A percentile compares a stretch with the other conserved stretches of the same genome.
phyloP scores from a whole-genome alignment of 2,888 invertebrate genomes.

The Octonoba sinensis region DNA sequence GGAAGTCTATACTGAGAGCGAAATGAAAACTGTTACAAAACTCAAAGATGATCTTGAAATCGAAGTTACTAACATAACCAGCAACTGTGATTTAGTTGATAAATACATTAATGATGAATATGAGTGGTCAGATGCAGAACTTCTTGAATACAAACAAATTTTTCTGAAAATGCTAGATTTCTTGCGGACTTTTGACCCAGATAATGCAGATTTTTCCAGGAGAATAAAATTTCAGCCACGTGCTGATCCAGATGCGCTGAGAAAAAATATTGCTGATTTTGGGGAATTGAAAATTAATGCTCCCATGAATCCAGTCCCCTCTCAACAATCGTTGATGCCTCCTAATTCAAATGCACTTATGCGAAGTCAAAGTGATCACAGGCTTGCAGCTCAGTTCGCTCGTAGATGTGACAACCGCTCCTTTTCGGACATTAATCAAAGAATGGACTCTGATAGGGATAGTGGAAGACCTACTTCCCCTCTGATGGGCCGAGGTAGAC shows the following conservation, averaged over 20 bases:
- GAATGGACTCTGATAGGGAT: constrained; percentile 60
- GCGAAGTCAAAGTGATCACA: constrained; percentile 93
- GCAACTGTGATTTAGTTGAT: constrained; percentile 96
- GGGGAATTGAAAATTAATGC: constrained; percentile 88
- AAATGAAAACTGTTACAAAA: constrained; percentile 85
- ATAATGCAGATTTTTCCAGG: constrained; percentile 87
- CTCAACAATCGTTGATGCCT: constrained; percentile 69
- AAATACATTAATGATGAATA: constrained; percentile 82
- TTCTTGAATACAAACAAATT: constrained; percentile 91
- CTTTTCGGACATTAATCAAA: constrained; percentile 56
- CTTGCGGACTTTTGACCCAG: constrained; percentile 91
- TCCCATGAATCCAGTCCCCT: constrained; percentile 74
- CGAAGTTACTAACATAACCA: constrained; percentile 94
- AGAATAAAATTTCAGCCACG: constrained; percentile 81
- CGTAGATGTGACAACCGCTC: constrained; percentile 56
- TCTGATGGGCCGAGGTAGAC: constrained; percentile 31
- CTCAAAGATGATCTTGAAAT: constrained; percentile 93
- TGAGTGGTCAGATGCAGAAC: constrained; percentile 70
- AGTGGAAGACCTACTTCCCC: constrained; percentile 45
- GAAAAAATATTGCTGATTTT: constrained; percentile 87
- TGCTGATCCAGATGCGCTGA: constrained; percentile 93
- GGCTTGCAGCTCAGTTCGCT: constrained; percentile 85
- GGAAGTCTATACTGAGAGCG: constrained; percentile 90
- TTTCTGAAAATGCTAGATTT: constrained; percentile 96
- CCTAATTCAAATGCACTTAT: constrained; percentile 78